Conservation (phyloP, 2,888 invertebrate species). For the Agonum fuliginosum region DNA sequence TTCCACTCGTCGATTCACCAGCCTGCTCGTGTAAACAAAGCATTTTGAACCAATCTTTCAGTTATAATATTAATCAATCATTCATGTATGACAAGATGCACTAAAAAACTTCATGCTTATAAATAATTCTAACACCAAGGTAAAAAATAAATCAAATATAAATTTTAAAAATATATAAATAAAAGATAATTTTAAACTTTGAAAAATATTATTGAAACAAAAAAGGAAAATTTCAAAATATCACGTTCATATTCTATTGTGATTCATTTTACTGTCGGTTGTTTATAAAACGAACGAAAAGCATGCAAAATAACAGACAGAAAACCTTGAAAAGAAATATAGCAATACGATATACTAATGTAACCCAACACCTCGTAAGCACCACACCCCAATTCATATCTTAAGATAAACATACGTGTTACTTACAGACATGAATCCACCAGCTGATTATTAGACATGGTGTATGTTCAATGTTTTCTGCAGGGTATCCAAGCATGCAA, state of each 20-base stretch:
- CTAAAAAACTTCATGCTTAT: conserved; percentile 6
- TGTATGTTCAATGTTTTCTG: conserved; percentile 68
- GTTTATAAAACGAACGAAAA: conserved; percentile 21
- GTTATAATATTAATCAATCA: conserved; percentile 34
- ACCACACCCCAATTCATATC: conserved; percentile 52
- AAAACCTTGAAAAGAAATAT: conserved; percentile 52
- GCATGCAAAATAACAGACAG: conserved; percentile 27
- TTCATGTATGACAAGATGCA: conserved; percentile 38
- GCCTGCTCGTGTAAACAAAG: conserved; percentile 72
- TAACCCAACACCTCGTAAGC: conserved; percentile 56
- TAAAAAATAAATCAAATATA: not conserved
- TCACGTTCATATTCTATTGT: not conserved
- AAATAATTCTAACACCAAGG: conserved; percentile 19
- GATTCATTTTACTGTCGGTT: not conserved
- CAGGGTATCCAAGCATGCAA: conserved; percentile 67
- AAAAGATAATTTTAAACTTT: not conserved
- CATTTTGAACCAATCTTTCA: conserved; percentile 56
- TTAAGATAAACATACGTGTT: conserved; percentile 64
- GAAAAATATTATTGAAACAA: not conserved
- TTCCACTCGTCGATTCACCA: conserved; percentile 81
- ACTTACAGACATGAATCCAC: conserved; percentile 81
- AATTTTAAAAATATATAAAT: not conserved
- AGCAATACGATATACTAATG: conserved; percentile 53
- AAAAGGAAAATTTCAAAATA: not conserved
- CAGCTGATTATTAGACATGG: conserved; percentile 80